These are phyloP conservation scores for Drosophila subobscura DNA, from an alignment of 1,140 invertebrate genomes.

Conservation along the genomic window DNA sequence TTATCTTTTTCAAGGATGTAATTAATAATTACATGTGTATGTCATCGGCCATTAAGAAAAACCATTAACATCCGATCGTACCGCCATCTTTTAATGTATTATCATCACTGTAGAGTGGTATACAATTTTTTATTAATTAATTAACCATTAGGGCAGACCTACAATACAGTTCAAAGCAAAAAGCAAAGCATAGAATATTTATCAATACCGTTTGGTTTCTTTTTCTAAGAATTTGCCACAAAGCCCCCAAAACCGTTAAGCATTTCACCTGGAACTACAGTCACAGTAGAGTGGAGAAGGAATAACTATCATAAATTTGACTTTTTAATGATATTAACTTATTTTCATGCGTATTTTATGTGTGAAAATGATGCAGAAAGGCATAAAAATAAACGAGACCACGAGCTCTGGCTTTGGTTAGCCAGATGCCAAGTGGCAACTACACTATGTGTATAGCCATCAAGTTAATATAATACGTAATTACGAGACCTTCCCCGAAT, in stretches of 20 bases:
- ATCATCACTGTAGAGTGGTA: slow-evolving; percentile 35
- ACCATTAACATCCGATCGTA: slow-evolving; percentile 37
- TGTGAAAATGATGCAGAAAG: slow-evolving; percentile 75
- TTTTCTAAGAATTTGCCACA: slow-evolving; percentile 26
- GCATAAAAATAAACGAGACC: slow-evolving; percentile 44
- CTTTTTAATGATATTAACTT: slow-evolving; percentile 79
- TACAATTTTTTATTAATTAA: slow-evolving; percentile 62
- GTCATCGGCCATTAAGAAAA: slow-evolving; percentile 48
- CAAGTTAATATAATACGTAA: slow-evolving; percentile 67
- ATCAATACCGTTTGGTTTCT: slow-evolving; percentile 54
- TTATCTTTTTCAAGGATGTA: slow-evolving; percentile 36
- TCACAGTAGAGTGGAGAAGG: slow-evolving; percentile 13
- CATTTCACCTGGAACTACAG: slow-evolving; percentile 56
- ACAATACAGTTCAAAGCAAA: neutral
- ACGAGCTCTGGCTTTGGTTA: slow-evolving; percentile 56
- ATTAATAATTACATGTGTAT: slow-evolving; percentile 63
- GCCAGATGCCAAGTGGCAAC: slow-evolving; percentile 37
- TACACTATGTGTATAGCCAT: slow-evolving; percentile 24
- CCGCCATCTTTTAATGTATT: slow-evolving; percentile 24
- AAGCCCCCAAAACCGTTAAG: slow-evolving; percentile 50
- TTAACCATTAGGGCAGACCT: slow-evolving; percentile 62
- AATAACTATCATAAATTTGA: slow-evolving; percentile 71
- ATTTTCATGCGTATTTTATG: slow-evolving; percentile 74
- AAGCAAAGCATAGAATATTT: slow-evolving; percentile 34
- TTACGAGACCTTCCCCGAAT: slow-evolving; percentile 40